Conservation (phyloP, 2,797 vertebrate species). For the Poecilia velifera region DNA sequence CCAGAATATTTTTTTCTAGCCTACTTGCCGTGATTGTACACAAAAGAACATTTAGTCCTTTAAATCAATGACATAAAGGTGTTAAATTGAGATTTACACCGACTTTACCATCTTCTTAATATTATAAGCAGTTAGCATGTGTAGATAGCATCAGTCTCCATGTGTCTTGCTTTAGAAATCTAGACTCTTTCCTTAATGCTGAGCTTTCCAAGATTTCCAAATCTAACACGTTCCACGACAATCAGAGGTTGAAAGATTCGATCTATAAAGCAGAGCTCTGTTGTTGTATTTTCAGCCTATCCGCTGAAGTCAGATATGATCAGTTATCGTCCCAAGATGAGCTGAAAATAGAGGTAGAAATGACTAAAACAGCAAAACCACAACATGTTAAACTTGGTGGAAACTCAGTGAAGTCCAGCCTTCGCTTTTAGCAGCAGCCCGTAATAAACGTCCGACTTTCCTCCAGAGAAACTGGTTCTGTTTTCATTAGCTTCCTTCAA, state of each 20-base stretch:
- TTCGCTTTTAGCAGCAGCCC: neutral
- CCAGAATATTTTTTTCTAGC: neutral
- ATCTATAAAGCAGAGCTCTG: neutral
- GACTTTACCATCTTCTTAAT: neutral
- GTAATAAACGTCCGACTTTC: neutral
- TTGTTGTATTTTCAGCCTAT: neutral
- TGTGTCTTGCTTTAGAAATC: neutral
- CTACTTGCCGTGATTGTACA: neutral
- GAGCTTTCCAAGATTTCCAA: neutral
- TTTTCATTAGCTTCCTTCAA: neutral
- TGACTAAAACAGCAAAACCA: neutral
- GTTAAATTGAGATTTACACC: neutral
- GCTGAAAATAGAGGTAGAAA: neutral
- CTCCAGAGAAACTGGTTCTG: neutral
- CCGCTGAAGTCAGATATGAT: neutral
- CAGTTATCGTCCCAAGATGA: neutral
- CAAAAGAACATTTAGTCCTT: neutral
- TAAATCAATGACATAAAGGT: neutral
- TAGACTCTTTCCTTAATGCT: neutral
- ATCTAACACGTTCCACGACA: neutral
- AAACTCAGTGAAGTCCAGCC: neutral
- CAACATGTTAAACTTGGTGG: neutral
- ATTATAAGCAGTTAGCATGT: neutral
- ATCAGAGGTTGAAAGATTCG: neutral
- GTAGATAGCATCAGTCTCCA: neutral